Base-by-base conservation (phyloP, 30 jellyfish, hydroid and myxozoan genomes). In the Pseudorhiza aurosa region DNA sequence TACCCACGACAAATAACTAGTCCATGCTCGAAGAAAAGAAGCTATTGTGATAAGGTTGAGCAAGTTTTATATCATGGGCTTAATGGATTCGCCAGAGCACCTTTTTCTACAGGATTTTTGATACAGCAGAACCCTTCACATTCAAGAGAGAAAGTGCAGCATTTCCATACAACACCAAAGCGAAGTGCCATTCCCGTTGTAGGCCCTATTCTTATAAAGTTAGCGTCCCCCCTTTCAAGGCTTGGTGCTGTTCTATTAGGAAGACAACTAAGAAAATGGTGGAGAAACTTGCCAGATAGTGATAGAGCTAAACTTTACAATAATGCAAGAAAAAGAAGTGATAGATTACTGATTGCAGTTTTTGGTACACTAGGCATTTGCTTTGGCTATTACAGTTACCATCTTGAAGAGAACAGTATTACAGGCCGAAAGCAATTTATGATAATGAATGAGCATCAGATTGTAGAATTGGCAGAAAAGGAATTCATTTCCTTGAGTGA, bases 401-500 rank as follows among this genome's bases (percentile, higher is more conserved):
- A 92, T 72, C 60, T 92, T 22, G 96, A 92, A 59, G 96, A 92
- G 55, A 76, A 83, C 14, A 85, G 96, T 19, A 32, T 92, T 68
- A 92, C 98, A 30, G 88, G 90, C 11, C 72, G 98, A 22, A 72
- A 75, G 32, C 80, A 96, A 58, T 70, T 92, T 47, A 72, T 85
- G 85, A 64, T 92, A 0, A 65, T 92, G 77, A 92, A 68, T 37
- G 83, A 92, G 0, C 62, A 70, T 0, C 98, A 92, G 58, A 30
- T 92, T 26, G 64, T 47, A 53, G 91, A 92, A 60, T 30, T 84
- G 21, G 94, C 96, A 7, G 95, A 73, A 4, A 29, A 37, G 24
- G 93, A 92, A 49, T 60, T 75, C 56, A 31, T 22, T 40, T 22
- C 84, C 8, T 58, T 92, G 42, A 71, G 55, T 24, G 67, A 74